Base-by-base conservation (phyloP, 2,113 vertebrate genomes). In the Egretta garzetta region DNA sequence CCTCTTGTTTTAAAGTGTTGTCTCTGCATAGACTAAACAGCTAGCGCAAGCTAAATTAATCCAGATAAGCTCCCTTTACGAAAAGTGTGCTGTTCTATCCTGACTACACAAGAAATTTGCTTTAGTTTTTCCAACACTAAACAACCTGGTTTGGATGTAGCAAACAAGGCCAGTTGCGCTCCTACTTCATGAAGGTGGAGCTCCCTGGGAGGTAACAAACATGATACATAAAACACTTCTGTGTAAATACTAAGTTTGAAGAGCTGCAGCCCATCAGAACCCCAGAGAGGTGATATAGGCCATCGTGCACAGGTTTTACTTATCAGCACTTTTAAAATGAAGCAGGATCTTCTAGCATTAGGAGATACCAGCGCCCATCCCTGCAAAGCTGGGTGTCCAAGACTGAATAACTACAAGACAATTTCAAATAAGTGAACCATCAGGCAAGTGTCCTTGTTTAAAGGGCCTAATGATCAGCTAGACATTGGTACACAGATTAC, bases 351-450 rank as follows among this genome's bases (percentile, higher is more conserved):
- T 91, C 60, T 27, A 82, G 37, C 4, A 62, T 16, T 18, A 60
- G 43, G n/a, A 91, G 41, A 55, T 0, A 77, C 50, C 49, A 80
- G 37, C 73, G 53, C 24, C 52, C 33, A 52, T 7, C 33, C 35
- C 23, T 79, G 35, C 52, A 92, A 77, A 88, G 10, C 30, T 50
- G 27, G 1, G 32, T 28, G 47, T 63, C 30, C 45, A 41, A 49
- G 53, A 26, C 23, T 33, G 24, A 93, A 59, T 15, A 88, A 72
- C 30, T 75, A 86, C 60, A 84, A 23, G 37, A 64, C 68, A 91
- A 81, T 50, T 91, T 84, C 14, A 68, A 87, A 10, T n/a, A 95
- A 92, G 74, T 55, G 66, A 82, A 86, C 47, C 64, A 94, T 94
- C 76, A 94, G 79, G 62, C 63, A 91, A 83, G 10, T 12, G 19